Evolutionary conservation across 2,888 invertebrate genomes (phyloP).

Genomic region (Tenthredo mesomela): DNA sequence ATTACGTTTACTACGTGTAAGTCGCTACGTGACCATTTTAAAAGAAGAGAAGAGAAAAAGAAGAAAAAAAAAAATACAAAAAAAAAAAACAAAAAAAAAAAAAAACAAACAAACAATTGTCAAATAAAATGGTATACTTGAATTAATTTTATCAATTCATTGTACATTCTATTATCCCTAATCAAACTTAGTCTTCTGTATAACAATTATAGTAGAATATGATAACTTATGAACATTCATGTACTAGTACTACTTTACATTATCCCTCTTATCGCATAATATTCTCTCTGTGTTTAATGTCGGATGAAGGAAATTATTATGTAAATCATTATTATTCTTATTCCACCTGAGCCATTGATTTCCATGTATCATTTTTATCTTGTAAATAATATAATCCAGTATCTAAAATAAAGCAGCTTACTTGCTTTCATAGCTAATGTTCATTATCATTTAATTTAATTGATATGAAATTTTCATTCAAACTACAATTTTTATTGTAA

Average conservation of each 20-base stretch:
- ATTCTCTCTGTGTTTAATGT: not conserved
- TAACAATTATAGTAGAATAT: not conserved
- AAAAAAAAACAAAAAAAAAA: not conserved
- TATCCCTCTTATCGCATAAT: not conserved
- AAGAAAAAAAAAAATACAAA: not conserved
- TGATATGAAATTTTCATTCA: not conserved
- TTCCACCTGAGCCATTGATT: not conserved
- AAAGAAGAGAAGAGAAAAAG: not conserved
- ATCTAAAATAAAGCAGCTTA: not conserved
- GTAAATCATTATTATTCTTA: not conserved
- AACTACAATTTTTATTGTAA: not conserved
- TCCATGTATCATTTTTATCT: not conserved
- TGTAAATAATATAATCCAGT: slow-evolving; percentile 7
- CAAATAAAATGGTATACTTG: slow-evolving; percentile 50
- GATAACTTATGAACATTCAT: slow-evolving; percentile 1
- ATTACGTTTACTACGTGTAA: slow-evolving; percentile 37
- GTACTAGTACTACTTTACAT: not conserved
- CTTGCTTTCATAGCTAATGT: not conserved
- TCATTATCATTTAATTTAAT: not conserved
- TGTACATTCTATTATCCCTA: not conserved
- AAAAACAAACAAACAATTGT: not conserved
- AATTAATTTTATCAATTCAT: slow-evolving; percentile 32
- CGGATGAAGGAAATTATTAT: not conserved
- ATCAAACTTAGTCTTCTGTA: not conserved
- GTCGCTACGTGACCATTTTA: slow-evolving; percentile 35